Evolutionary conservation across 2,113 vertebrate species (phyloP).

Genomic region (Semnornis frantzii): DNA sequence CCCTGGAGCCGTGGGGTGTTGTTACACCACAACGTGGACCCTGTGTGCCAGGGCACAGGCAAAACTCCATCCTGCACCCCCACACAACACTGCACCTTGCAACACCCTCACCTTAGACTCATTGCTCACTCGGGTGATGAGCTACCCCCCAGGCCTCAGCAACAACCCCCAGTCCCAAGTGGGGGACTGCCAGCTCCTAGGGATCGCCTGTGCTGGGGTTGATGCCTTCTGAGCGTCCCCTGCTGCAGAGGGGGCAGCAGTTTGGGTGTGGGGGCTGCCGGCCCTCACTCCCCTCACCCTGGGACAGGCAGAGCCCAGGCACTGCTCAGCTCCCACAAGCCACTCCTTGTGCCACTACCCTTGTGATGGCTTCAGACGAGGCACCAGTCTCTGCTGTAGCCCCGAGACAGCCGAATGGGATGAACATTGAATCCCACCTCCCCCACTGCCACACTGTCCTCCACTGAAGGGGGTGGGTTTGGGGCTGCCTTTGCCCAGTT

Average conservation of each 20-base stretch:
- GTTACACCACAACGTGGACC: too few relatives aligned
- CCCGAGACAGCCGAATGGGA: too few relatives aligned
- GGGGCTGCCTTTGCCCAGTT: too few relatives aligned
- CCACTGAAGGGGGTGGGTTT: not conserved
- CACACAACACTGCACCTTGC: too few relatives aligned
- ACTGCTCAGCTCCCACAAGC: not conserved
- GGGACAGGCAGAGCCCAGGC: not conserved
- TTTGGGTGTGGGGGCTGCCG: rapidly evolving
- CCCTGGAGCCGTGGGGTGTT: too few relatives aligned
- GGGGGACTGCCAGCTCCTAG: not conserved
- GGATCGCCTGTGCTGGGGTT: not conserved
- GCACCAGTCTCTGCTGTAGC: not conserved
- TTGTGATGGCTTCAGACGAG: not conserved
- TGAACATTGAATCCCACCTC: too few relatives aligned
- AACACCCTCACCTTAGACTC: not conserved
- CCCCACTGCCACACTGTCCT: too few relatives aligned
- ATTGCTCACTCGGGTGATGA: not conserved
- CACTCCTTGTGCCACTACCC: too few relatives aligned
- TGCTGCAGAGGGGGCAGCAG: not conserved
- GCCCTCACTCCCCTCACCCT: not conserved
- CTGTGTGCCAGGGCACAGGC: not conserved
- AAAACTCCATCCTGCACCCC: not conserved
- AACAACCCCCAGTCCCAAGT: too few relatives aligned
- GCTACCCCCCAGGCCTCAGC: not conserved
- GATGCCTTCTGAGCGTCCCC: not conserved